Evolutionary conservation across 1,140 invertebrate genomes (phyloP).

Genomic region (Cryptotermes secundus): DNA sequence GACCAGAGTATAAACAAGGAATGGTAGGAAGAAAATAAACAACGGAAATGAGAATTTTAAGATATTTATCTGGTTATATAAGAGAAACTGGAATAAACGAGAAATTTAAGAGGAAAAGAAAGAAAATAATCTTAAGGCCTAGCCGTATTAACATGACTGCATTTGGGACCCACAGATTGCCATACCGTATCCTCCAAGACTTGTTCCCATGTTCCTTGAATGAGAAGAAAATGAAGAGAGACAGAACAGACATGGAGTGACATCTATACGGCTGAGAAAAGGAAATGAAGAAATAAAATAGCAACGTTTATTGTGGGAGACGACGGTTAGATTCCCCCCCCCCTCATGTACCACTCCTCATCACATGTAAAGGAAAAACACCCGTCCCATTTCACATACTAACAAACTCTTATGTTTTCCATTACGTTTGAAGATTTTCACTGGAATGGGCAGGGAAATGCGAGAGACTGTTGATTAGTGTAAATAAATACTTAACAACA

Average conservation of each 20-base stretch:
- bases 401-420: constrained; percentile 20
- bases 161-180: not conserved
- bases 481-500: not conserved
- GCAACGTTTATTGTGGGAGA: constrained; percentile 22
- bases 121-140: not conserved
- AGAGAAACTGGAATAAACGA: not conserved
- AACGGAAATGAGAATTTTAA: too few species aligned
- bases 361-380: not conserved
- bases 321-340: not conserved
- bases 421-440: not conserved
- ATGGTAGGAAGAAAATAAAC: not conserved
- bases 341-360: not conserved
- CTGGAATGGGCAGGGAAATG: not conserved
- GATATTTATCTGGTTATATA: too few species aligned
- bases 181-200: not conserved
- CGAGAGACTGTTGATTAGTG: not conserved
- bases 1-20: too few species aligned
- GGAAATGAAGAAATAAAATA: constrained; percentile 29
- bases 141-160: not conserved
- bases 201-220: not conserved
- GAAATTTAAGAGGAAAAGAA: not conserved
- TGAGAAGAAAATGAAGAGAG: not conserved
- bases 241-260: constrained; percentile 11
- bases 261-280: constrained; percentile 28
- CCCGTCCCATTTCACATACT: not conserved